Base-by-base conservation (phyloP, 1,140 invertebrate genomes). In the Drosophila yakuba region DNA sequence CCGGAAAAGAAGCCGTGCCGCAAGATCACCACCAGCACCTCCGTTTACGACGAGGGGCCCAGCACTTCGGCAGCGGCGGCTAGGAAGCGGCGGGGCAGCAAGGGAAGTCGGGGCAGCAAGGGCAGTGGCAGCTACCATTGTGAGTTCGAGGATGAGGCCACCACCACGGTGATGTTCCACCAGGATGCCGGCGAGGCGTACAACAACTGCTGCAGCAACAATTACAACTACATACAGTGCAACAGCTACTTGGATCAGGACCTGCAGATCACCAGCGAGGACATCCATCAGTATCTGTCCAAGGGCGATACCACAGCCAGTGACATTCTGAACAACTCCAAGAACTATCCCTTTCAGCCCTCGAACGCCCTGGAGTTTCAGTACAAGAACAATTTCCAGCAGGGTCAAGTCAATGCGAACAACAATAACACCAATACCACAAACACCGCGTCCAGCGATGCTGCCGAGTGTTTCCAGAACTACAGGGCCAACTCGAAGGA, bases 131-230 rank as follows among this genome's bases (percentile, higher is more conserved):
- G 66, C 55, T 85, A 89, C 25, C 80, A 74, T 14, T 91, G 88
- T 45, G 91, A 92, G 41, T 89, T 88, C 52, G 91, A 92, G 61
- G 91, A 92, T 55, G 91, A 92, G 74, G 90, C 91, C 6, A 92
- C 91, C 11, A 92, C 91, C 3, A 92, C 91, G 17, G 86, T 92
- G 32, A 51, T 92, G 44, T 92, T 91, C 64, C 91, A 92, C 57
- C 91, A 92, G 71, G 82, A 88, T 25, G 79, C 76, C 36, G 91
- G 90, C 0, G 91, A 92, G 54, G 62, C 89, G 10, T 92, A 62
- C 50, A 92, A 92, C 71, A 92, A 92, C 20, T 92, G 91, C 39
- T 92, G 91, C 73, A 92, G 82, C 74, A 92, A 92, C 48, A 92
- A 92, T 20, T 78, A 86, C 74, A 92, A 92, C 41, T 92, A 92